A percentile compares a stretch with the other conserved stretches of the same genome.
Conservation (phyloP, 2,113 vertebrate genomes). For the Lota lota region DNA sequence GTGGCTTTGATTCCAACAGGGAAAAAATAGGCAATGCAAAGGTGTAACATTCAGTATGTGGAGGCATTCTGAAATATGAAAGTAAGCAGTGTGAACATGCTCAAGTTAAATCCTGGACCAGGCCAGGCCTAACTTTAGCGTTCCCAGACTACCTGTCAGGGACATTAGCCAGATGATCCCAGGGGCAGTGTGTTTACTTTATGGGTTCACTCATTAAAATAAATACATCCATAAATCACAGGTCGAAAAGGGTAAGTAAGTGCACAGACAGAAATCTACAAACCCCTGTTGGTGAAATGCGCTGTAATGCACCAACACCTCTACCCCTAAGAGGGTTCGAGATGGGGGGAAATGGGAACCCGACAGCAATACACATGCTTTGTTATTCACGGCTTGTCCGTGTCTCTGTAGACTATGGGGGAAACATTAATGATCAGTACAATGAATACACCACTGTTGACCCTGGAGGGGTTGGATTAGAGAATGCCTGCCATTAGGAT, state of each 20-base stretch:
- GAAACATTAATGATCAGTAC: neutral
- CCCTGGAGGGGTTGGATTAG: neutral
- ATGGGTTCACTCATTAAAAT: conserved; percentile 12
- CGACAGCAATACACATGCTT: conserved; percentile 29
- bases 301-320: neutral
- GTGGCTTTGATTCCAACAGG: too few relatives aligned
- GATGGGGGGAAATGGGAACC: conserved; percentile 36
- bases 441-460: neutral
- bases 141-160: conserved; percentile 25
- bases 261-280: too few relatives aligned
- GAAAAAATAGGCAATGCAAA: too few relatives aligned
- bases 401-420: conserved; percentile 8
- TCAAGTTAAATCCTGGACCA: conserved; percentile 1
- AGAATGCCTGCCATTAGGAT: conserved; percentile 16
- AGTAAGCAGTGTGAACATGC: too few relatives aligned
- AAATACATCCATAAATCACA: too few relatives aligned
- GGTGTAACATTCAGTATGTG: too few relatives aligned
- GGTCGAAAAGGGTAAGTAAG: too few relatives aligned
- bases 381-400: conserved; percentile 21
- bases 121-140: conserved; percentile 27
- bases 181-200: conserved; percentile 27
- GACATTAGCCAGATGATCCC: conserved; percentile 39
- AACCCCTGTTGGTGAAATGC: conserved; percentile 27
- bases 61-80: too few relatives aligned
- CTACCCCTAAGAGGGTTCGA: too few relatives aligned